Evolutionary conservation across 2,888 invertebrate species (phyloP), one percentile per base, ranked within the genome.

Genomic region (Tachina fera): DNA sequence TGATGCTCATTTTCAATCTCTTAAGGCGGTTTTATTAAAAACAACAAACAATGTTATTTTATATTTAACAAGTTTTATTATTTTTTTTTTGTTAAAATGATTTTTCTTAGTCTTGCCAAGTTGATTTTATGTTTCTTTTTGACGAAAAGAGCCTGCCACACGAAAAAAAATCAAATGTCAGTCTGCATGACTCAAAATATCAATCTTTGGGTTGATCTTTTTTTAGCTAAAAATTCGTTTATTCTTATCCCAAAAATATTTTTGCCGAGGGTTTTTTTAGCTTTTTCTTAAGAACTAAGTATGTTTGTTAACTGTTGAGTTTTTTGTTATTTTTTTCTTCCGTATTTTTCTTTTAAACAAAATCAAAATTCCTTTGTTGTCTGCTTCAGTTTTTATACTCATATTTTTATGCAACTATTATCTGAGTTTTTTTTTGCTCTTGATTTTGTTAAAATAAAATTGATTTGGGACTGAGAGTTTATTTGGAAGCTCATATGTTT

Each of bases 181-280:
- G 75, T 80, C 76, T 84, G 84, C 51, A 84, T 84, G 80, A 84
- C 47, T 81, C 77, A 68, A 81, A 84, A 81, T 77, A 84, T 84
- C 84, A 84, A 81, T 84, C 83, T 77, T 68, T 60, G 22, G 47
- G n/a, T 16, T 45, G 56, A 39, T 67, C 11, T 60, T 67, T 80
- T 16, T 51, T 51, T 60, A 58, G 9, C 31, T 56, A 8, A 56
- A 51, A 51, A 9, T 58, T 76, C 67, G 16, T 67, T 13, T 39
- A 58, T 65, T 60, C 53, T 75, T 74, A 68, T 75, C 47, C 51
- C 51, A 14, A 53, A 67, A 58, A 67, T 53, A 31, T 49, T 16
- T 74, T 65, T 2, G 16, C 3, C 31, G 43, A 16, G 39, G 14
- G 22, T 43, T 75, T 70, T 63, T 49, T 19, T 10, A 14, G 47